A percentile compares a stretch with the other conserved stretches of the same genome.
Conservation (phyloP, 2,888 invertebrate species). For the Acanthosepion pharaonis region DNA sequence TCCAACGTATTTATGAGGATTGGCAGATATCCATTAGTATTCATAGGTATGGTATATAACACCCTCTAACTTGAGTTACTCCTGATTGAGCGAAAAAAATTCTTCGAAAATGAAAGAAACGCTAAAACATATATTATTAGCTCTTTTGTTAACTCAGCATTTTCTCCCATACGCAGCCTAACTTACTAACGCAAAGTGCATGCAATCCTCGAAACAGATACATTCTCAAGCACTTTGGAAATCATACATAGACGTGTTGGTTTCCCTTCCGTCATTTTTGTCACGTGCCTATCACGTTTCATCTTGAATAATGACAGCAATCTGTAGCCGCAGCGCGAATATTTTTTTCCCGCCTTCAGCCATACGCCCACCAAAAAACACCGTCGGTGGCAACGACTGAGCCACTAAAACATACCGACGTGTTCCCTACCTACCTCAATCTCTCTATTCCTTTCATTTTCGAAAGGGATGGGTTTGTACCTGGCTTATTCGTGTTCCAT, state of each 20-base stretch:
- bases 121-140: too few species aligned
- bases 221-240: background rate
- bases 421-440: background rate
- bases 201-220: too few species aligned
- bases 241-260: background rate
- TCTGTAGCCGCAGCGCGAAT: background rate
- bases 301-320: background rate
- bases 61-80: too few species aligned
- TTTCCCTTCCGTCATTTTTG: background rate
- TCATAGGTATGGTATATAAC: too few species aligned
- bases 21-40: too few species aligned
- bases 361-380: background rate
- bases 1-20: too few species aligned
- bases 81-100: too few species aligned
- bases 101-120: too few species aligned
- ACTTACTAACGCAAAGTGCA: too few species aligned
- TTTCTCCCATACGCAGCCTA: too few species aligned
- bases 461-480: background rate
- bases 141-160: too few species aligned
- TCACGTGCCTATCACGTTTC: constrained; percentile 2
- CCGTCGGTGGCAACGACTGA: background rate
- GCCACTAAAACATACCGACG: constrained; percentile 12
- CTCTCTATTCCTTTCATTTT: background rate
- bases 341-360: background rate
- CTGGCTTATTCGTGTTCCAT: background rate